Evolutionary conservation across 2,888 invertebrate genomes (phyloP), one percentile per base, ranked within the genome.

Genomic region (Blomia tropicalis): DNA sequence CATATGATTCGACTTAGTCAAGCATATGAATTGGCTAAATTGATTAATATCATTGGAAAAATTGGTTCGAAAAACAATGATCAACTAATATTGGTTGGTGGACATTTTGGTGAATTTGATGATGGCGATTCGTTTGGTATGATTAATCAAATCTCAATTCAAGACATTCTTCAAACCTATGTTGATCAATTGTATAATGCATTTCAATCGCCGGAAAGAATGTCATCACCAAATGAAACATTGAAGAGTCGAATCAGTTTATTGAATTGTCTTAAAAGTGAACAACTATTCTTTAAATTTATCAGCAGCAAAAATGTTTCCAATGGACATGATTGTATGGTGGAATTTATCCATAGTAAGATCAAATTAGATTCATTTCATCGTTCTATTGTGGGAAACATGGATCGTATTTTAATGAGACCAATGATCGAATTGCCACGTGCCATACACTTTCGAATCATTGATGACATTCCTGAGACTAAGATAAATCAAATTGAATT

Each of bases 21-120:
- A n/a, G 51, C 51, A 22, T 47, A 47, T 19, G 51, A 47, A 27
- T n/a, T 47, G 51, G 51, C 51, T 14, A 47, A 47, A n/a, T 27
- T 47, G 7, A n/a, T 47, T 7, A 27, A 47, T 22, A n/a, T 27
- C 7, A 14, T 47, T 7, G 27, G 7, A 22, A 47, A 47, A 7
- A 47, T 36, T 36, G 7, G 36, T 36, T 11, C 36, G 17, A 36
- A 36, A 17, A 11, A 17, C 36, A 36, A 47, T 19, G 7, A 11
- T n/a, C 7, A 27, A 14, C 7, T 47, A 11, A n/a, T 47, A 7
- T 14, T 47, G 23, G 27, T 47, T 7, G 51, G 51, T 27, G 51
- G 51, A 11, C 51, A 47, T n/a, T 47, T 47, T 47, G 51, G 51
- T 27, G 23, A n/a, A 22, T 27, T 25, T 7, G 51, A n/a, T 27